Conservation (phyloP, 2,888 invertebrate species). For the Plebejus argus region DNA sequence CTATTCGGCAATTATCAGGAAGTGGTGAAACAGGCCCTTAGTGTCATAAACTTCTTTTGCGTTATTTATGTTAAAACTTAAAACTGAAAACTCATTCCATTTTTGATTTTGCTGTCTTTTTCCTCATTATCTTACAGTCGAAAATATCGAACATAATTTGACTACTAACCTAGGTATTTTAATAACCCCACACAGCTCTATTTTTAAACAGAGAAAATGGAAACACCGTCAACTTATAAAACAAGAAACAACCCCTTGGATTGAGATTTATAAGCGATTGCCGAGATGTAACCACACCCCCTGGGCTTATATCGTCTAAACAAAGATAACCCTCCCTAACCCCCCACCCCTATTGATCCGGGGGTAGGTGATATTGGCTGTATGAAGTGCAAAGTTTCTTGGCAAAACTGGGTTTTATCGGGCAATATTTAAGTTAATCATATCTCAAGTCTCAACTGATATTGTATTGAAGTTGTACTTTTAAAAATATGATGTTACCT, state of each 20-base stretch:
- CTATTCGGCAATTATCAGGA: too few species aligned
- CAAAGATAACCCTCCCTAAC: constrained; percentile 57
- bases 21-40: too few species aligned
- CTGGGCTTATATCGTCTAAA: constrained; percentile 75
- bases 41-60: too few species aligned
- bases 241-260: constrained; percentile 30
- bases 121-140: background rate
- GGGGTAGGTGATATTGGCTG: constrained; percentile 1
- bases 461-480: background rate
- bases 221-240: constrained; percentile 4
- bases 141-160: background rate
- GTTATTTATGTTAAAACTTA: too few species aligned
- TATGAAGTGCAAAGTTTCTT: constrained; percentile 22
- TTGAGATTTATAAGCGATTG: constrained; percentile 40
- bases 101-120: too few species aligned
- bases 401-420: constrained; percentile 5
- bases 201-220: background rate
- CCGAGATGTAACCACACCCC: constrained; percentile 57
- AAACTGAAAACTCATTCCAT: too few species aligned
- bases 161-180: background rate
- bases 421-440: constrained; percentile 7
- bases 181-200: background rate
- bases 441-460: background rate
- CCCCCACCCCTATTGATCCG: constrained; percentile 49
- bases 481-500: too few species aligned